phyloP scores from a whole-genome alignment of 2,888 invertebrate genomes.

The Philopedon plagiatum region DNA sequence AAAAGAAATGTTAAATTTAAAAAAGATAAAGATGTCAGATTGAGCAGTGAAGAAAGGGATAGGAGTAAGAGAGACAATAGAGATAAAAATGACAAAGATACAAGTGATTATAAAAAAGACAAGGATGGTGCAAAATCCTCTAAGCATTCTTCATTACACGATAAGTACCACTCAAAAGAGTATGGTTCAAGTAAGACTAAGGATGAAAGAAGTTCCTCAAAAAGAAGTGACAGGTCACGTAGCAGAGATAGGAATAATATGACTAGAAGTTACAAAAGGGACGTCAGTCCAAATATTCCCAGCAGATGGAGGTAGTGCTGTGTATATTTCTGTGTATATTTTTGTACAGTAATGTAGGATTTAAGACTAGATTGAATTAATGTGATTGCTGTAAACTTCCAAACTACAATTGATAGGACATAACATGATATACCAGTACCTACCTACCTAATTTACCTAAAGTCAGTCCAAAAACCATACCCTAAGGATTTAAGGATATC shows the following conservation, averaged over 20 bases:
- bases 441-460: too few species aligned
- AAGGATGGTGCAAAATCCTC: not conserved
- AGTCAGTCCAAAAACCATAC: too few species aligned
- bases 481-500: too few species aligned
- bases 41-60: constrained; percentile 35
- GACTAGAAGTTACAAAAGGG: constrained; percentile 19
- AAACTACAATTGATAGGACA: too few species aligned
- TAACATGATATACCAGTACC: too few species aligned
- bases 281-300: constrained; percentile 42
- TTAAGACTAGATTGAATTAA: too few species aligned
- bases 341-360: too few species aligned
- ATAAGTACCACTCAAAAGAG: not conserved
- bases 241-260: constrained; percentile 27
- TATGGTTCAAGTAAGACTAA: not conserved
- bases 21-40: constrained; percentile 22
- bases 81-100: constrained; percentile 14
- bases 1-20: constrained; percentile 34
- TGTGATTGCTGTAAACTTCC: too few species aligned
- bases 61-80: constrained; percentile 4
- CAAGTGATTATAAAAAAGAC: not conserved
- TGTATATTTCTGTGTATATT: too few species aligned
- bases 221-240: constrained; percentile 33
- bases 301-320: constrained; percentile 55
- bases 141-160: not conserved
- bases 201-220: not conserved